Evolutionary conservation across 1,140 invertebrate species (phyloP), one percentile per base, ranked within the genome.

Genomic region (Procambarus virginalis): DNA sequence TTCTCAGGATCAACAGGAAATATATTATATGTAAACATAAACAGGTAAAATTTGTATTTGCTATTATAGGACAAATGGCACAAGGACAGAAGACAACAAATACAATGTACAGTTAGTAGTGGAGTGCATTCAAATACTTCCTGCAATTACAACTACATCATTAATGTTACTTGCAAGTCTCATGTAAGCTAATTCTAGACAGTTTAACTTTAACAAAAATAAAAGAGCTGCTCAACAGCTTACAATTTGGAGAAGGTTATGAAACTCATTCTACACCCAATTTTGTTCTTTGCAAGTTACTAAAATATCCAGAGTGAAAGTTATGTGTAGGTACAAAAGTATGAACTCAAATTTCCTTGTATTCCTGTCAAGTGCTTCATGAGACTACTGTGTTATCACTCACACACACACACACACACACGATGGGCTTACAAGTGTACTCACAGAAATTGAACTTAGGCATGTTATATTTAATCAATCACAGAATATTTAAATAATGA

Each of bases 141-240:
- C 68, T 73, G 68, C 22, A 34, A 22, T 73, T 34, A 73, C 68
- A 73, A 73, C 68, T 73, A 73, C 20, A 73, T 73, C 68, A 73
- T 73, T 73, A 73, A 73, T 73, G 8, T 34, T 34, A 73, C 60
- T 64, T 17, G 20, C 1, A 64, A 64, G 68, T 73, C 68, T 73
- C 68, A 73, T 73, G n/a, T 17, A 73, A 73, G 20, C 22, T 20
- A 22, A 34, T 73, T 34, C 68, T 34, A 73, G 68, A 73, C 8
- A 34, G 5, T 20, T 0, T 68, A 68, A 12, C 0, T 12, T 17
- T 68, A 34, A 34, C 34, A 34, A 34, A 34, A 34, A 34, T 34
- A 34, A 34, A 34, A 34, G 34, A 34, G 34, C 34, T 34, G 34
- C 34, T 34, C 34, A 34, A 34, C 34, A 34, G 34, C 34, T 34